Evolutionary conservation across 1,140 invertebrate genomes (phyloP).

Genomic region (Dinothrombium tinctorium): DNA sequence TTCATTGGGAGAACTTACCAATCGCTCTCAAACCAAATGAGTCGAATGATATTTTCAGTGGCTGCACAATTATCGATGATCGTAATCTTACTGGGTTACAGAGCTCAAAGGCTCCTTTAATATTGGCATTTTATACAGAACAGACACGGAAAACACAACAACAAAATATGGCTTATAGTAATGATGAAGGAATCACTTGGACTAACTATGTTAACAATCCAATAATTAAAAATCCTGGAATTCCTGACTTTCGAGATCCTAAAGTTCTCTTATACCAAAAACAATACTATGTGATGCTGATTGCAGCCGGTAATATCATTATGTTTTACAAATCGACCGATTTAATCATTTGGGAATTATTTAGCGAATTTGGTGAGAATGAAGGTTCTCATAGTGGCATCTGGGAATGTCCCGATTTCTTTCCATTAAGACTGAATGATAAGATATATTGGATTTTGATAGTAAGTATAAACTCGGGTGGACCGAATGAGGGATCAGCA

Average conservation of each 20-base stretch:
- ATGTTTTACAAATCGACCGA: conserved; percentile 7
- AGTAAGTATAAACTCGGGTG: background rate
- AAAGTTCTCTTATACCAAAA: conserved; percentile 1
- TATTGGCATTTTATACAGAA: no score
- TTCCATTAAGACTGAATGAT: background rate
- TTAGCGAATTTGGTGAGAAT: conserved; percentile 2
- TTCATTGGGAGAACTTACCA: conserved; percentile 3
- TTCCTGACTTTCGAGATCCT: conserved; percentile 6
- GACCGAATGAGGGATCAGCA: background rate
- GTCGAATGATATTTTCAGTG: conserved; percentile 1
- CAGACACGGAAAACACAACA: no score
- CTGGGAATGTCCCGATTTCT: conserved; percentile 8
- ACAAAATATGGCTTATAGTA: background rate
- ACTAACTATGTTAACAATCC: conserved; percentile 4
- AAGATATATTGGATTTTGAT: background rate
- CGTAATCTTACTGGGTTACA: conserved; percentile 5
- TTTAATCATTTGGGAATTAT: conserved; percentile 1
- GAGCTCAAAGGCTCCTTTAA: background rate
- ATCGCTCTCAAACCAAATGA: background rate
- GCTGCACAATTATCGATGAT: conserved; percentile 1
- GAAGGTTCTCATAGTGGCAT: background rate
- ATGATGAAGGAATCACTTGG: background rate
- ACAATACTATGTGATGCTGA: conserved; percentile 6
- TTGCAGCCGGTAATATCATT: conserved; percentile 5
- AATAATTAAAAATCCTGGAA: background rate